phyloP scores from a whole-genome alignment of 1,140 invertebrate species.

The Drosophila prosaltans region DNA sequence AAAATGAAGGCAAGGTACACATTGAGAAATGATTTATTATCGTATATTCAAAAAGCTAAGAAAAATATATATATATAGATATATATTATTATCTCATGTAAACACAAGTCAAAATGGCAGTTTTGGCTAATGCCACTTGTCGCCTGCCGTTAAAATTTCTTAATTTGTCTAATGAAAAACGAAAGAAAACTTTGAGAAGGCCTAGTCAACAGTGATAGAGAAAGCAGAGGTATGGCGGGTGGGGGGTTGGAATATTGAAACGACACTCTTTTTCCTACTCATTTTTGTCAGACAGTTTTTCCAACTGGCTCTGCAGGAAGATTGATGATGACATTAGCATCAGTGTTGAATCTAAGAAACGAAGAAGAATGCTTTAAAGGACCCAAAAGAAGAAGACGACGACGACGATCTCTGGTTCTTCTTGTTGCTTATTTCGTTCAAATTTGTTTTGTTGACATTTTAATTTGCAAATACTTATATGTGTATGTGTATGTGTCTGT shows the following conservation, averaged over 20 bases:
- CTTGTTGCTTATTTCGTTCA: slow-evolving; percentile 35
- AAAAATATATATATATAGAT: slow-evolving; percentile 20
- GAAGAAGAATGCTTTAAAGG: slow-evolving; percentile 52
- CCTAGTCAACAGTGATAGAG: slow-evolving; percentile 43
- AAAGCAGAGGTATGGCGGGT: neutral
- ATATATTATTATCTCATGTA: slow-evolving; percentile 79
- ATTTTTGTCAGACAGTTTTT: slow-evolving; percentile 23
- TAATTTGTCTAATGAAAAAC: slow-evolving; percentile 82
- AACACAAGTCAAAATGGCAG: slow-evolving; percentile 81
- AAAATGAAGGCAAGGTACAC: slow-evolving; percentile 20
- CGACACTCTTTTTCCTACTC: slow-evolving; percentile 44
- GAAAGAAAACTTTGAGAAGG: slow-evolving; percentile 42
- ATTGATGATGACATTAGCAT: slow-evolving; percentile 83
- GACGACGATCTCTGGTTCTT: slow-evolving; percentile 32
- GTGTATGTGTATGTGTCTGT: slow-evolving; percentile 31
- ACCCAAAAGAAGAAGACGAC: slow-evolving; percentile 44
- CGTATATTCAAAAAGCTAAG: neutral
- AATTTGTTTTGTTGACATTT: slow-evolving; percentile 78
- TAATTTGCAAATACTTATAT: slow-evolving; percentile 76
- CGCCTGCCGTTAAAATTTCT: slow-evolving; percentile 62
- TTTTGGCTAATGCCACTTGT: slow-evolving; percentile 77
- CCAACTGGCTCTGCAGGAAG: slow-evolving; percentile 61
- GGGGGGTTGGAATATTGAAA: slow-evolving; percentile 49
- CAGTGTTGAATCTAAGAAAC: slow-evolving; percentile 73
- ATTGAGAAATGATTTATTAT: slow-evolving; percentile 75